These are phyloP conservation scores for Malacosoma neustria DNA, from an alignment of 2,888 invertebrate genomes.

Conservation along the genomic window DNA sequence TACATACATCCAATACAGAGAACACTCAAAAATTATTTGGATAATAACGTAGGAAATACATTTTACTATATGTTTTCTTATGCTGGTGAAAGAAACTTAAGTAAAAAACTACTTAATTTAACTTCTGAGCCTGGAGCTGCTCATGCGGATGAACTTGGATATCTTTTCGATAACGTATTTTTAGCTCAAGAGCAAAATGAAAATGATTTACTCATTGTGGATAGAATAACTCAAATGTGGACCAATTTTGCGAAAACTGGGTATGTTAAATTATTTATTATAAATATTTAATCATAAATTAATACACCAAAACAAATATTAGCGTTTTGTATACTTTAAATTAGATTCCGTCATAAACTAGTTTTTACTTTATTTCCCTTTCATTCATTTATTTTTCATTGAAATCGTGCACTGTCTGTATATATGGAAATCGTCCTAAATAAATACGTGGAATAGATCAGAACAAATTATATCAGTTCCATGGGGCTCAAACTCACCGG, in stretches of 20 bases:
- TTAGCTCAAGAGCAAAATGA: constrained; percentile 12
- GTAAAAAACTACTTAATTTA: constrained; percentile 16
- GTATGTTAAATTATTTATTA: too few species aligned
- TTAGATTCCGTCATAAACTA: too few species aligned
- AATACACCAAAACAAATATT: too few species aligned
- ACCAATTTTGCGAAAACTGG: constrained; percentile 49
- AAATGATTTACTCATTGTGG: constrained; percentile 32
- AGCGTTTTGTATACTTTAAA: too few species aligned
- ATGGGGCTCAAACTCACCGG: too few species aligned
- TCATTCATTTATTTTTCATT: too few species aligned
- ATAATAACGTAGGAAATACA: constrained; percentile 21
- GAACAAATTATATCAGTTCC: too few species aligned
- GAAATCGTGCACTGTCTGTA: too few species aligned
- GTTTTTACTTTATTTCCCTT: too few species aligned
- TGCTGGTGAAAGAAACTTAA: constrained; percentile 25
- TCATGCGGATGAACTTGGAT: constrained; percentile 41
- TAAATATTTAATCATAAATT: too few species aligned
- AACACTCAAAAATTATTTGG: constrained; percentile 26
- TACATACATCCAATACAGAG: constrained; percentile 32
- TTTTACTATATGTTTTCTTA: constrained; percentile 45
- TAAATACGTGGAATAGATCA: too few species aligned
- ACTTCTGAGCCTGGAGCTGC: constrained; percentile 19
- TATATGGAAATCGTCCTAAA: too few species aligned
- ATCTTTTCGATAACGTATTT: constrained; percentile 28
- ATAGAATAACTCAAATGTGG: constrained; percentile 48